Percentiles rank a stretch among this genome's conserved stretches.
Conservation (phyloP, 92 coral and sea anemone genomes). For the Porites cylindrica region DNA sequence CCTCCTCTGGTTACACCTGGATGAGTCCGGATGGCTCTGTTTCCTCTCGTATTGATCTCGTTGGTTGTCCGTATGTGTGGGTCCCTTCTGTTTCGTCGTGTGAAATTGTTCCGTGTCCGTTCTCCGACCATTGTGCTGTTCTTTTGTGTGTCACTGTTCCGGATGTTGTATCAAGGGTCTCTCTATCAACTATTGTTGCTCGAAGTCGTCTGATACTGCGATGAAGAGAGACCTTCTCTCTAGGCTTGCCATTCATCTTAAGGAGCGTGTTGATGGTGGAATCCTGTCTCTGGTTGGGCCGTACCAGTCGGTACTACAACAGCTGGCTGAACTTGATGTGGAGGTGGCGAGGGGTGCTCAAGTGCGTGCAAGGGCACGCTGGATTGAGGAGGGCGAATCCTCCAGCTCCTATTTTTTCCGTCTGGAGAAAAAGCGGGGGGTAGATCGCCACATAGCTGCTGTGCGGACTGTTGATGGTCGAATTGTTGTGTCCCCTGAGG, state of each 20-base stretch:
- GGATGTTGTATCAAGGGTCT: constrained; percentile 18
- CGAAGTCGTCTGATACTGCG: too few species aligned
- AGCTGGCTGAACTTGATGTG: neutral
- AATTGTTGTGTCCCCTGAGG: neutral
- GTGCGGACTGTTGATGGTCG: constrained; percentile 1
- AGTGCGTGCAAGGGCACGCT: neutral
- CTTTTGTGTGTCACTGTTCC: neutral
- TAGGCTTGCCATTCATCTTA: too few species aligned
- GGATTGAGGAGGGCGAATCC: constrained; percentile 50
- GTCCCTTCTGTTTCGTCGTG: too few species aligned
- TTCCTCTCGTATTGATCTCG: too few species aligned
- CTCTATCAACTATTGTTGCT: neutral
- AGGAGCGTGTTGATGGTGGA: too few species aligned
- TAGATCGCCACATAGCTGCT: neutral
- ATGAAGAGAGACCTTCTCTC: too few species aligned
- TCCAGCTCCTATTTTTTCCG: constrained; percentile 40
- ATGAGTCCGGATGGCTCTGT: too few species aligned
- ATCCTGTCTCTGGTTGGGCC: neutral
- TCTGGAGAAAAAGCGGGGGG: neutral
- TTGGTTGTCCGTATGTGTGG: too few species aligned
- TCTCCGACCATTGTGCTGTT: constrained; percentile 26
- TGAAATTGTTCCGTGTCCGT: constrained; percentile 1
- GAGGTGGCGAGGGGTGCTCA: constrained; percentile 2
- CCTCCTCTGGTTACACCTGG: too few species aligned
- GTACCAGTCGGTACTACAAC: neutral